A percentile compares a stretch with the other conserved stretches of the same genome.
Conservation (phyloP, 2,888 invertebrate genomes). For the Octodonta nipae region DNA sequence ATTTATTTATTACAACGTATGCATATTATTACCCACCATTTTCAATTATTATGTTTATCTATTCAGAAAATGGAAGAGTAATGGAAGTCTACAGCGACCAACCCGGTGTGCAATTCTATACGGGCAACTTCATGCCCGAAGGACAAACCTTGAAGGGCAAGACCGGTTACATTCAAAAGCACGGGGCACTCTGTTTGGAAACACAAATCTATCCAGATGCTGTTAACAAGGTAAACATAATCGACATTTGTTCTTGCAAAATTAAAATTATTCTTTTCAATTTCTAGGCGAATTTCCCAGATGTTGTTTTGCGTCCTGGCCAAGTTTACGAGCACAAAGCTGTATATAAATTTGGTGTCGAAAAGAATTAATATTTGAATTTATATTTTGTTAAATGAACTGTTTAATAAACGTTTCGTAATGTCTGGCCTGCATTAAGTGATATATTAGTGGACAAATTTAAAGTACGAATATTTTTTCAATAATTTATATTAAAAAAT, state of each 20-base stretch:
- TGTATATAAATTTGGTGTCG: slow-evolving; percentile 27
- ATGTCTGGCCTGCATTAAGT: too few relatives aligned
- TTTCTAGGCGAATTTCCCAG: slow-evolving; percentile 48
- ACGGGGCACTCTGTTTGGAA: slow-evolving; percentile 72
- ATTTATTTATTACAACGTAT: too few relatives aligned
- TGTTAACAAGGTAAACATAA: slow-evolving; percentile 57
- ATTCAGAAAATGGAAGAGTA: slow-evolving; percentile 45
- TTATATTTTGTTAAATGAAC: too few relatives aligned
- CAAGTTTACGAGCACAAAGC: slow-evolving; percentile 52
- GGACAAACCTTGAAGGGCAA: slow-evolving; percentile 19
- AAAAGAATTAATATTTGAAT: too few relatives aligned
- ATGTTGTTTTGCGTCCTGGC: slow-evolving; percentile 56
- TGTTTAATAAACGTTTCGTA: too few relatives aligned
- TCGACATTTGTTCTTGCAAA: too few relatives aligned
- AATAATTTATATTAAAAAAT: too few relatives aligned
- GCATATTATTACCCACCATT: too few relatives aligned
- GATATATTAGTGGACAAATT: too few relatives aligned
- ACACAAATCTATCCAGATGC: slow-evolving; percentile 89
- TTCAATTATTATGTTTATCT: too few relatives aligned
- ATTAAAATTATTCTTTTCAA: slow-evolving; percentile 3
- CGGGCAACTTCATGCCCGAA: slow-evolving; percentile 61
- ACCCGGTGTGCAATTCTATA: slow-evolving; percentile 85
- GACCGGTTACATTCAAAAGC: slow-evolving; percentile 21
- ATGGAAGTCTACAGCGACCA: slow-evolving; percentile 68
- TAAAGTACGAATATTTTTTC: too few relatives aligned